phyloP scores from a whole-genome alignment of 2,113 vertebrate species.

The Aspiorhynchus laticeps region DNA sequence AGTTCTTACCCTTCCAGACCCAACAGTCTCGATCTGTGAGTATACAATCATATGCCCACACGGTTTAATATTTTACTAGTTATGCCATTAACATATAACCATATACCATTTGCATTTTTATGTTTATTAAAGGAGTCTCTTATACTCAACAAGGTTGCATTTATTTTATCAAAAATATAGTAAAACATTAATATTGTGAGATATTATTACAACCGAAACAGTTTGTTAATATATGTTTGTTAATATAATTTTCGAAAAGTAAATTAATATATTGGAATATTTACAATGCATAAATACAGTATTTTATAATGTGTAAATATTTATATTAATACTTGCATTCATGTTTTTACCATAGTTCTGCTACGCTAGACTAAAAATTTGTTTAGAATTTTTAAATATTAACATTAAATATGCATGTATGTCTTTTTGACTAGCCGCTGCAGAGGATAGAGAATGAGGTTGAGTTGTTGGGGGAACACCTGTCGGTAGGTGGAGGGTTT shows the following conservation, averaged over 20 bases:
- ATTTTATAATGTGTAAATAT: not conserved
- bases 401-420: not conserved
- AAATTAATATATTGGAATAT: too few species aligned
- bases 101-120: too few species aligned
- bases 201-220: not conserved
- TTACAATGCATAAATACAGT: too few species aligned
- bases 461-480: constrained; percentile 92
- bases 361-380: not conserved
- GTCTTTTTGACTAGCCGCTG: constrained; percentile 79
- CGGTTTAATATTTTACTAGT: too few species aligned
- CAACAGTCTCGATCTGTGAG: constrained; percentile 95
- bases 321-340: not conserved
- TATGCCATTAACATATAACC: too few species aligned
- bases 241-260: too few species aligned
- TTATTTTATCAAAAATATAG: not conserved
- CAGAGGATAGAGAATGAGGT: constrained; percentile 98
- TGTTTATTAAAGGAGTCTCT: too few species aligned
- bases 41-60: constrained; percentile 22
- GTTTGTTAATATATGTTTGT: too few species aligned
- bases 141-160: not conserved
- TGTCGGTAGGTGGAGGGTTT: constrained; percentile 89
- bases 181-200: not conserved
- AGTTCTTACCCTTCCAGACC: constrained; percentile 95
- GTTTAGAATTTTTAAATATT: not conserved
- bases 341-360: not conserved